Conservation (phyloP, 2,113 vertebrate species). For the Rutilus rutilus region DNA sequence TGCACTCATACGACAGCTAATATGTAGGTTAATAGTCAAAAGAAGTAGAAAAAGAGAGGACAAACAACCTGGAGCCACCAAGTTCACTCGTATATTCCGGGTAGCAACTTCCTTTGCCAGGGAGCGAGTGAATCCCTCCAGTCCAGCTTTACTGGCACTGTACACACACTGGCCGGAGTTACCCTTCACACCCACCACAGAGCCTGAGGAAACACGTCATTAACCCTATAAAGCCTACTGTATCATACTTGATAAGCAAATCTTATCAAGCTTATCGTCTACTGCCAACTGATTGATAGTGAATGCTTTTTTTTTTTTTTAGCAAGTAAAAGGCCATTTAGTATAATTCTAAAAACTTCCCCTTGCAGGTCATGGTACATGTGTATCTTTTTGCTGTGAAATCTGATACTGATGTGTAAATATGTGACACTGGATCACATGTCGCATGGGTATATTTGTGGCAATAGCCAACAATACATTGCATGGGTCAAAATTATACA, state of each 20-base stretch:
- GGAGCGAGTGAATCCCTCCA: conserved; percentile 91
- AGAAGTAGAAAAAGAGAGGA: neutral
- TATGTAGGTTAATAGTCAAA: neutral
- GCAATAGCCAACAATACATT: too few relatives aligned
- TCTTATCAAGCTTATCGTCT: neutral
- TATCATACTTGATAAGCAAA: neutral
- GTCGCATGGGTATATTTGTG: too few relatives aligned
- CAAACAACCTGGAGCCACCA: conserved; percentile 87
- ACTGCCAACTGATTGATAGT: neutral
- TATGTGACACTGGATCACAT: too few relatives aligned
- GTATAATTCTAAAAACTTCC: neutral
- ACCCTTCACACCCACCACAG: conserved; percentile 87
- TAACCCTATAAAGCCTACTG: neutral
- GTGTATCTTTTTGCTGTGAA: neutral
- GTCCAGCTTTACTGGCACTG: conserved; percentile 89
- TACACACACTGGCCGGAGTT: conserved; percentile 88
- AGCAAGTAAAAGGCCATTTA: neutral
- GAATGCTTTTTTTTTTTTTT: neutral
- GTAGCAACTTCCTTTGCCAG: conserved; percentile 91
- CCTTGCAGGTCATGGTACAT: neutral
- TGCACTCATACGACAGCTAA: too few relatives aligned
- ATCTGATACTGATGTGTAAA: neutral
- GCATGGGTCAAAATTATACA: too few relatives aligned
- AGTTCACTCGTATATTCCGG: conserved; percentile 87
- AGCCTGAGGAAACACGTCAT: conserved; percentile 77